These are phyloP conservation scores for Magallana nippona DNA, from an alignment of 2,888 invertebrate genomes.

Conservation along the genomic window DNA sequence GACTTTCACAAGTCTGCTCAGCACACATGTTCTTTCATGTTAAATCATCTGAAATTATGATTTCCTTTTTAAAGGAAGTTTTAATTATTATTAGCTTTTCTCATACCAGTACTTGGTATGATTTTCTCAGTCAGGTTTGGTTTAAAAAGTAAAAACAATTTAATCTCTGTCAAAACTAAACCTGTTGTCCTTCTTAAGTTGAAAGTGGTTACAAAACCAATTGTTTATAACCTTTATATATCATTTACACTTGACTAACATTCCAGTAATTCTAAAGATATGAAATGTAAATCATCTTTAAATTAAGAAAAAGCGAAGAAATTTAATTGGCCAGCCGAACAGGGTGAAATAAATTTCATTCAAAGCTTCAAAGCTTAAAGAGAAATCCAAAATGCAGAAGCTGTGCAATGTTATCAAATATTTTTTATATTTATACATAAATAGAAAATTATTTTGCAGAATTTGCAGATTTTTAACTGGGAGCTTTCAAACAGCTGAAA, in stretches of 20 bases:
- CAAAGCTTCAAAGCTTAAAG: too few species aligned
- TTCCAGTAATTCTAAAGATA: too few species aligned
- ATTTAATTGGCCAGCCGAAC: too few species aligned
- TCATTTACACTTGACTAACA: too few species aligned
- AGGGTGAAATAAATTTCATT: too few species aligned
- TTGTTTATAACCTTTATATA: too few species aligned
- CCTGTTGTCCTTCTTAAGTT: not conserved
- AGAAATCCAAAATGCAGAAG: not conserved
- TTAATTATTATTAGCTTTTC: too few species aligned
- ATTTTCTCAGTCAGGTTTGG: conserved; percentile 14
- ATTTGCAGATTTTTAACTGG: not conserved
- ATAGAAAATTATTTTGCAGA: not conserved
- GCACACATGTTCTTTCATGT: not conserved
- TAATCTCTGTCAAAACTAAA: conserved; percentile 11
- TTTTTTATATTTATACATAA: not conserved
- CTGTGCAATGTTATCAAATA: not conserved
- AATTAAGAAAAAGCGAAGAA: too few species aligned
- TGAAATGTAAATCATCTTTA: too few species aligned
- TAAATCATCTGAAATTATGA: not conserved
- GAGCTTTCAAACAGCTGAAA: not conserved
- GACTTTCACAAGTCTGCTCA: not conserved
- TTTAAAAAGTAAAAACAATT: not conserved
- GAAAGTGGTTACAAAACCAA: not conserved
- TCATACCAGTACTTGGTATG: not conserved
- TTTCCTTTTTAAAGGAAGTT: too few species aligned